Base-by-base conservation (phyloP, 2,888 invertebrate species). In the Antheraea assamensis region DNA sequence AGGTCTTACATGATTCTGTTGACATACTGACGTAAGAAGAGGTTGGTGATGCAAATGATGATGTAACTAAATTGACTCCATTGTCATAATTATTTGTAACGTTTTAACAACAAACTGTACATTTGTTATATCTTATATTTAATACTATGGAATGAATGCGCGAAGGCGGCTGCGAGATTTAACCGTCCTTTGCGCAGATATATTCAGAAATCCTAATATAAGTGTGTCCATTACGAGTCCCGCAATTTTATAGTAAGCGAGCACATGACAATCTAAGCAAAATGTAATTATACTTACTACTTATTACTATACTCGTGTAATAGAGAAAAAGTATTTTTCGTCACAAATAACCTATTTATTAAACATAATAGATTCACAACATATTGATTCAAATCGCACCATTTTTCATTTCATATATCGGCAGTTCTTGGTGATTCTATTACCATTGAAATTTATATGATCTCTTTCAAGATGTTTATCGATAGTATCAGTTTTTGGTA, bases 1-100 rank as follows among this genome's bases (percentile, higher is more conserved):
- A 92, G 87, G 81, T 78, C 78, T 84, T 81, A 85, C 82, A 83
- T 81, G 82, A 83, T 84, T 88, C 81, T 83, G 82, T 85, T 88
- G 87, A 87, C 82, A 82, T 81, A 80, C 82, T 81, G 84, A 85
- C 82, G 81, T 83, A 84, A 84, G 80, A 84, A 84, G 80, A 78
- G 75, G 80, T 78, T 76, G 75, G 75, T 78, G 80, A 83, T 82
- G 89, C 87, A 84, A 89, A 90, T 88, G 84, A 81, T 85, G 82
- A 83, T 75, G 81, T 84, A 83, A 81, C 81, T 76, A 80, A 79
- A 80, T 55, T 74, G 71, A 72, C 55, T 71, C 17, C 55, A 64
- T 74, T 71, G 68, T 74, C 71, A 35, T 66, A 71, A 68, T 49
- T 55, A 24, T 24, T 35, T 71, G n/a, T 71, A 21, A 24, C n/a